Evolutionary conservation across 2,113 vertebrate genomes (phyloP), one percentile per base, ranked within the genome.

Genomic region (Fukomys damarensis): DNA sequence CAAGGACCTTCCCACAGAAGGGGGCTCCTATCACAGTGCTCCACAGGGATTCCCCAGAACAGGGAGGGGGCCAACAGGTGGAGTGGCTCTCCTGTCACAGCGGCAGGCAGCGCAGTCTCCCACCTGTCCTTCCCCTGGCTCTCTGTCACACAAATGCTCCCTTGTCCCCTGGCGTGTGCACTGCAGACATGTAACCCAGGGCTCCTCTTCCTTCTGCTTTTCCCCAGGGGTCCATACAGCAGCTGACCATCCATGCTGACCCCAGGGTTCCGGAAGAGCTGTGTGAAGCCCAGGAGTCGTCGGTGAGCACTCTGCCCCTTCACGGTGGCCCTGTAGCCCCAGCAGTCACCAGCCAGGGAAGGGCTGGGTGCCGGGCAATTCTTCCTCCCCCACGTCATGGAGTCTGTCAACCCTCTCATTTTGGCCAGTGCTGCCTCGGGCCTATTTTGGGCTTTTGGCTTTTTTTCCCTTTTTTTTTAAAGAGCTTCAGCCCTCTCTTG

Each of bases 261-360:
- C 98, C 99, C 96, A 98, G 98, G 66, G 98, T 98, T 86, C 98
- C 99, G 0, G 99, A 99, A 95, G 99, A 99, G 94, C 98, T 99
- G 85, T 99, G 99, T 92, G 99, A 99, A 97, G 99, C 99, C 38
- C 99, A 99, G 74, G 99, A 99, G 68, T 98, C 99, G 28, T 99
- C 99, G 83, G 99, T 99, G 96, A 99, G 97, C 13, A 3, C 26
- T 7, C 9, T 2, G 14, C 2, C 0, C 24, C 38, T 24, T n/a
- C 24, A 8, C 43, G 26, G 52, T 0, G 38, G 61, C 30, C 35
- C 38, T 22, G 54, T 7, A 26, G n/a, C 66, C 43, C 24, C 30
- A 5, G 52, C 46, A 13, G 41, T 61, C 43, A 8, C 35, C 3
- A 24, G 84, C 85, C 59, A 20, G n/a, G 68, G 41, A 3, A 61